These are phyloP conservation scores for Osmerus eperlanus DNA, from an alignment of 2,113 vertebrate genomes.

Conservation along the genomic window DNA sequence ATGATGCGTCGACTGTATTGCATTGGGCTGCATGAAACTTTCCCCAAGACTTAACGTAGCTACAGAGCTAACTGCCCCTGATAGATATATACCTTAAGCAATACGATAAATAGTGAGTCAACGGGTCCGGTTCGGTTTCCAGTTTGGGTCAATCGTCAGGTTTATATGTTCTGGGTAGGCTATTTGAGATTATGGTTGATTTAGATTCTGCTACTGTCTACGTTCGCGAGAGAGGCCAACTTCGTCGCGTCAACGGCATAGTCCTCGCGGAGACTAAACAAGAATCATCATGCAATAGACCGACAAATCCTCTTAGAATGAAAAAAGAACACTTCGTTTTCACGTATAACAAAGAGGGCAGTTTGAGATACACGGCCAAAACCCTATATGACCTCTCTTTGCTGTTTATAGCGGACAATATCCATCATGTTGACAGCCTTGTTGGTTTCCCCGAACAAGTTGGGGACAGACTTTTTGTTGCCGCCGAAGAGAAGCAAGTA, in stretches of 20 bases:
- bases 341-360: constrained; percentile 88
- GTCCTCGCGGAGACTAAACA: constrained; percentile 58
- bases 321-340: constrained; percentile 89
- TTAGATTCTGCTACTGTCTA: constrained; percentile 73
- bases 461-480: constrained; percentile 86
- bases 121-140: too few species aligned
- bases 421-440: constrained; percentile 90
- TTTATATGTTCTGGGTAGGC: too few species aligned
- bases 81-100: too few species aligned
- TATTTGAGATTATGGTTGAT: neutral
- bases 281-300: constrained; percentile 43
- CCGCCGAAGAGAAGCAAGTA: constrained; percentile 85
- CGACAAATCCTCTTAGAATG: constrained; percentile 68
- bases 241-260: constrained; percentile 73
- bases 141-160: too few species aligned
- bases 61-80: too few species aligned
- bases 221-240: constrained; percentile 82
- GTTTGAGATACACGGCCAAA: constrained; percentile 87
- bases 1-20: too few species aligned
- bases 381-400: constrained; percentile 86
- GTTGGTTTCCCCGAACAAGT: constrained; percentile 94
- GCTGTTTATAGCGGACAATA: constrained; percentile 87
- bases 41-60: too few species aligned
- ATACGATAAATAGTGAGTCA: too few species aligned
- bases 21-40: too few species aligned